Percentiles rank a stretch among this genome's conserved stretches.
Evolutionary conservation across 2,797 vertebrate species (phyloP).

Genomic region (Delichon dasypus): DNA sequence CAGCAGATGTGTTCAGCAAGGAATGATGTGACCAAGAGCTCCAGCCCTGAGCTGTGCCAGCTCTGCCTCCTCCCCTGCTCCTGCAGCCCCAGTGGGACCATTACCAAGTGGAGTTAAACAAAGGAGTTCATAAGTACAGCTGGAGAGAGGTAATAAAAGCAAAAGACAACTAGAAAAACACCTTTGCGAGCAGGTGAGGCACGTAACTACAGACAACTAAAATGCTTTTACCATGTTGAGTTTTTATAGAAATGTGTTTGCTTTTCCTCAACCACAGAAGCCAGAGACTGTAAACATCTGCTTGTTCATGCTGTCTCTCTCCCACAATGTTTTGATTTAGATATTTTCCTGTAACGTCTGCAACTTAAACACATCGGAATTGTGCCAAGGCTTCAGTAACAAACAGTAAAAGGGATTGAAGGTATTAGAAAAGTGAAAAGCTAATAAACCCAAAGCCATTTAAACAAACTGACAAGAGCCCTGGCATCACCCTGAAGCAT

Average conservation of each 20-base stretch:
- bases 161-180: background rate
- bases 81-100: background rate
- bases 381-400: conserved; percentile 23
- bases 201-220: background rate
- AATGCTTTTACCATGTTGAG: background rate
- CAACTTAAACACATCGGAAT: conserved; percentile 36
- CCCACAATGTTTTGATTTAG: conserved; percentile 58
- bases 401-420: background rate
- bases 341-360: conserved; percentile 36
- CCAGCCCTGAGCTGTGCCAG: background rate
- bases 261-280: conserved; percentile 25
- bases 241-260: background rate
- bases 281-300: conserved; percentile 53
- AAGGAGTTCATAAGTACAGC: background rate
- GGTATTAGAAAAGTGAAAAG: background rate
- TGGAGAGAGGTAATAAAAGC: background rate
- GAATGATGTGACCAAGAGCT: background rate
- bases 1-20: background rate
- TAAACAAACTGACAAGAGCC: background rate
- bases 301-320: conserved; percentile 11
- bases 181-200: background rate
- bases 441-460: conserved; percentile 18
- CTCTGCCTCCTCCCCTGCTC: background rate
- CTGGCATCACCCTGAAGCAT: background rate
- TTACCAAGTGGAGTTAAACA: background rate